Evolutionary conservation across 2,113 vertebrate genomes (phyloP).

Genomic region (Macheiramphus alcinus): DNA sequence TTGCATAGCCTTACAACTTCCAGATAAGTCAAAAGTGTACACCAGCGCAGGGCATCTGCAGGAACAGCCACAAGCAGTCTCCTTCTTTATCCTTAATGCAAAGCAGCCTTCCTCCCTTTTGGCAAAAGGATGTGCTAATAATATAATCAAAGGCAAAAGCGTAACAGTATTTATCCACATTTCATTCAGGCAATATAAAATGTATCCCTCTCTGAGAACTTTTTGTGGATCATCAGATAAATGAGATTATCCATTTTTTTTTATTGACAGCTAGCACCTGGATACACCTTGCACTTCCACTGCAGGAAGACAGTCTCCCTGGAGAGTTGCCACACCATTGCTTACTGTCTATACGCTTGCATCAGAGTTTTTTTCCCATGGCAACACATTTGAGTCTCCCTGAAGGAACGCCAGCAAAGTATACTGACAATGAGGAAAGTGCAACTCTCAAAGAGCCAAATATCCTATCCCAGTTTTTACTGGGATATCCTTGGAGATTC

Average conservation of each 20-base stretch:
- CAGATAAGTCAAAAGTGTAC: not conserved
- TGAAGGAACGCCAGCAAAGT: not conserved
- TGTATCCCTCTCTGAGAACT: not conserved
- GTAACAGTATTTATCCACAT: not conserved
- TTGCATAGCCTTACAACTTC: not conserved
- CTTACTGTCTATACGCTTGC: accelerated
- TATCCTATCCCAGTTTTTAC: not conserved
- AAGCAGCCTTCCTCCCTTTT: not conserved
- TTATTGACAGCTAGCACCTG: not conserved
- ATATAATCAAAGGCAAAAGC: not conserved
- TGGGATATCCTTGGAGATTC: not conserved
- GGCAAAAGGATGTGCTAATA: not conserved
- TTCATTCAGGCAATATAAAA: not conserved
- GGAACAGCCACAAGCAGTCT: not conserved
- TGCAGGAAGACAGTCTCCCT: not conserved
- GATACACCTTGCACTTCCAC: not conserved
- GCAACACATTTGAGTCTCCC: not conserved
- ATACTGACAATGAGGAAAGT: not conserved
- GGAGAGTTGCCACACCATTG: not conserved
- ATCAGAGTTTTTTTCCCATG: not conserved
- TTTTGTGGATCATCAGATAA: not conserved
- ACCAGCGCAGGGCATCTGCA: not conserved
- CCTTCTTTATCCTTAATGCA: not conserved
- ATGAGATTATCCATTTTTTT: not conserved
- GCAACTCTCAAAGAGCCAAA: not conserved